Evolutionary conservation across 2,888 invertebrate genomes (phyloP).

Genomic region (Pyrochroa serraticornis): DNA sequence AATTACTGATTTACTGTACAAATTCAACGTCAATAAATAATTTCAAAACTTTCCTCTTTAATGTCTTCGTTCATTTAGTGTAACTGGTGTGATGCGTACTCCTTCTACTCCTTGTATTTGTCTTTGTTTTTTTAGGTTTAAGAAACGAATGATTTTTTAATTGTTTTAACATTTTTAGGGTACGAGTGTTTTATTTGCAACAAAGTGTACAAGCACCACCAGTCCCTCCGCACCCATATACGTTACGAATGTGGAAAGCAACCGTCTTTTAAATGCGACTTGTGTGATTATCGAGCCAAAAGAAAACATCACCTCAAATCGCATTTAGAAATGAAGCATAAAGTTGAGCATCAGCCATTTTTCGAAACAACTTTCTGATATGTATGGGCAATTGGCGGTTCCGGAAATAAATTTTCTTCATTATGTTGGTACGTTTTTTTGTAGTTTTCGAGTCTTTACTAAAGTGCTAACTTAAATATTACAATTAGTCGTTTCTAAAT

Average conservation of each 20-base stretch:
- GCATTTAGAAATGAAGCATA: conserved; percentile 25
- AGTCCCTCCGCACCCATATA: conserved; percentile 23
- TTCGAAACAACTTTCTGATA: no score
- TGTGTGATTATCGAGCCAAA: conserved; percentile 26
- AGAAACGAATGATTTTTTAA: not conserved
- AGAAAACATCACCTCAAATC: conserved; percentile 28
- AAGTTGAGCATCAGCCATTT: not conserved
- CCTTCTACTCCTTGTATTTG: no score
- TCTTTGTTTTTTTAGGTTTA: no score
- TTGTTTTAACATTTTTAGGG: conserved; percentile 16
- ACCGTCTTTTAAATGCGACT: conserved; percentile 23
- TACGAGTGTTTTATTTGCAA: conserved; percentile 29
- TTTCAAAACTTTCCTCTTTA: no score
- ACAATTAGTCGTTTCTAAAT: no score
- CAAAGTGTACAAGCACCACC: conserved; percentile 30
- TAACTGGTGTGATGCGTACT: no score
- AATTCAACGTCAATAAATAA: no score
- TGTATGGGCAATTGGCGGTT: not conserved
- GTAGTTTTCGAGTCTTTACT: no score
- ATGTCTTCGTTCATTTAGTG: no score
- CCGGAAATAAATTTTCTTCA: not conserved
- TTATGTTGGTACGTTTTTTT: no score
- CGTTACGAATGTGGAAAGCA: conserved; percentile 28
- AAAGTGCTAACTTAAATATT: no score
- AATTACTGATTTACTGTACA: no score